Evolutionary conservation across 2,888 invertebrate species (phyloP), one percentile per base, ranked within the genome.

Genomic region (Clunio marinus): DNA sequence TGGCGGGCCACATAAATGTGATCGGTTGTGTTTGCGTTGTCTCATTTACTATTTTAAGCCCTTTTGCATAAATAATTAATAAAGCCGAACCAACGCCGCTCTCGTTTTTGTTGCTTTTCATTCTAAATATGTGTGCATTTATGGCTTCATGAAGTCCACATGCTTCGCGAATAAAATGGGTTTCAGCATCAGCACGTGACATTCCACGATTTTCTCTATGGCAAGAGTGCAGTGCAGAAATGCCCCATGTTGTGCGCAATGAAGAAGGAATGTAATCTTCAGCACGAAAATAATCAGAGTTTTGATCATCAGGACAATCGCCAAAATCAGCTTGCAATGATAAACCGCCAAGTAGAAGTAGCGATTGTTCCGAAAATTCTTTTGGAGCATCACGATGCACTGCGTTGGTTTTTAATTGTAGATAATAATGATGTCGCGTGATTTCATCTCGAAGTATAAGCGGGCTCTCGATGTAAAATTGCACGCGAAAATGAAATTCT

Each of bases 1-100:
- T 97, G 73, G 93, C 91, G 74, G 93, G 91, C 97, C 97, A 98
- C 69, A 93, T 86, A 76, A 96, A 96, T 72, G 90, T 89, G n/a
- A 27, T 27, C 69, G 89, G 84, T 51, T 82, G 81, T 72, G 84
- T 83, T 51, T 82, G 81, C 72, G 84, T 83, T 72, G 80, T 86
- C 76, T 88, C 88, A 27, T 88, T 86, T 72, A 92, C 88, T 72
- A 96, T 89, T 79, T 93, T 90, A 70, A 97, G 88, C 67, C 96
- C 96, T 75, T 88, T 88, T 58, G 96, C 92, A 75, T 95, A 94
- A 69, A 97, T 91, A 68, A 94, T 92, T 72, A 97, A 83, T 83
- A 93, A 89, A 17, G 93, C 88, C 73, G 89, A 85, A 76, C 95
- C 86, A 37, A 87, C 85, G 70, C 91, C 85, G 70, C 83, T 80